Conservation (phyloP, 2,888 invertebrate genomes). For the Sminthurinus aureus region DNA sequence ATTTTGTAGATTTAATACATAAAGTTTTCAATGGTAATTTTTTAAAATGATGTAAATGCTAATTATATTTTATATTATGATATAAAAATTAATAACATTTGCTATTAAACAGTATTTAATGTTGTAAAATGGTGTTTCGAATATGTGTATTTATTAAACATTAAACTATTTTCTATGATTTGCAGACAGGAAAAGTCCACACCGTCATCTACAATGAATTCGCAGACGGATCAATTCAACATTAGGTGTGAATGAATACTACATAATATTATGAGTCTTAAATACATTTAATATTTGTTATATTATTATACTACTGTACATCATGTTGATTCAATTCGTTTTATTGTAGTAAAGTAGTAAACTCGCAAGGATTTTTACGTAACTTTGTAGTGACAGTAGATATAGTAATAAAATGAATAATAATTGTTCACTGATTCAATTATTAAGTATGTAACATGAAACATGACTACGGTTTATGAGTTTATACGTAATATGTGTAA, state of each 20-base stretch:
- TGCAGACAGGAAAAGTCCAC: too few species aligned
- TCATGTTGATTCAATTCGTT: not conserved
- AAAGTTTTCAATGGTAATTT: too few species aligned
- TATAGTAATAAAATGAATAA: not conserved
- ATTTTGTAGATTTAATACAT: too few species aligned
- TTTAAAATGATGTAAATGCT: too few species aligned
- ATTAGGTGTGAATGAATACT: conserved; percentile 62
- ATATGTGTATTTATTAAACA: too few species aligned
- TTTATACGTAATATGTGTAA: not conserved
- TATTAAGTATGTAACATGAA: not conserved
- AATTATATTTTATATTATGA: too few species aligned
- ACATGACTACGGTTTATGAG: not conserved
- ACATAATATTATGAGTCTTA: not conserved
- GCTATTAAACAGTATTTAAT: too few species aligned
- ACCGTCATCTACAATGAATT: conserved; percentile 25
- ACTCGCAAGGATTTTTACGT: not conserved
- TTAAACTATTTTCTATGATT: too few species aligned
- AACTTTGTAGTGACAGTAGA: not conserved
- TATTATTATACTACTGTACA: too few species aligned
- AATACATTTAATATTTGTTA: too few species aligned
- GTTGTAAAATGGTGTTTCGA: too few species aligned
- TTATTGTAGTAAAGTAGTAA: not conserved
- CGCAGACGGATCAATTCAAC: conserved; percentile 56
- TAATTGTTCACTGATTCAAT: not conserved
- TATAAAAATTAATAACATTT: too few species aligned